Conservation (phyloP, 2,888 invertebrate genomes). For the Diachrysia chrysitis region DNA sequence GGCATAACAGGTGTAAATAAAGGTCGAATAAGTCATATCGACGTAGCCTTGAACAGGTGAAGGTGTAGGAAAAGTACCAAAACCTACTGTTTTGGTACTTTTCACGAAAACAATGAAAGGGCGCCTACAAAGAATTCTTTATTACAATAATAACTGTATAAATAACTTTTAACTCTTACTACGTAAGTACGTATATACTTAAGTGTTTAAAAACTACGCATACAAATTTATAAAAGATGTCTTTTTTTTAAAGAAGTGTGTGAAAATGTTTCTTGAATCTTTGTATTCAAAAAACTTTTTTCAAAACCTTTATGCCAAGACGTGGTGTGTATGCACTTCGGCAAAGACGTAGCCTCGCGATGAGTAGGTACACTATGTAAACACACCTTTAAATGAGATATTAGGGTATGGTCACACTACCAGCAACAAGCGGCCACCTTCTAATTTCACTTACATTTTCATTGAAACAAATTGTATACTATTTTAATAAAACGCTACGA, state of each 20-base stretch:
- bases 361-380: conserved; percentile 77
- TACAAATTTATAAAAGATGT: conserved; percentile 52
- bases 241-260: conserved; percentile 54
- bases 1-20: conserved; percentile 44
- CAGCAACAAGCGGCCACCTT: conserved; percentile 42
- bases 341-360: conserved; percentile 73
- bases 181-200: conserved; percentile 11
- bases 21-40: conserved; percentile 45
- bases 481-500: conserved; percentile 25
- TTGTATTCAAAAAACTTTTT: conserved; percentile 60
- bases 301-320: conserved; percentile 70
- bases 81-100: no score
- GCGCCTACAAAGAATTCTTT: conserved; percentile 6
- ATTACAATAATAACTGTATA: conserved; percentile 5
- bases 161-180: conserved; percentile 29
- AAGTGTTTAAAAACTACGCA: conserved; percentile 38
- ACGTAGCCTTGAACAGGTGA: conserved; percentile 36
- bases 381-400: conserved; percentile 81
- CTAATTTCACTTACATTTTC: neutral
- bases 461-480: conserved; percentile 2
- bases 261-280: conserved; percentile 37
- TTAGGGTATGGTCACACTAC: conserved; percentile 55
- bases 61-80: conserved; percentile 37
- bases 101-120: conserved; percentile 40
- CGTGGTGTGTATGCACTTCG: conserved; percentile 74